Conservation (phyloP, 2,888 invertebrate genomes). For the Xanthia icteritia region DNA sequence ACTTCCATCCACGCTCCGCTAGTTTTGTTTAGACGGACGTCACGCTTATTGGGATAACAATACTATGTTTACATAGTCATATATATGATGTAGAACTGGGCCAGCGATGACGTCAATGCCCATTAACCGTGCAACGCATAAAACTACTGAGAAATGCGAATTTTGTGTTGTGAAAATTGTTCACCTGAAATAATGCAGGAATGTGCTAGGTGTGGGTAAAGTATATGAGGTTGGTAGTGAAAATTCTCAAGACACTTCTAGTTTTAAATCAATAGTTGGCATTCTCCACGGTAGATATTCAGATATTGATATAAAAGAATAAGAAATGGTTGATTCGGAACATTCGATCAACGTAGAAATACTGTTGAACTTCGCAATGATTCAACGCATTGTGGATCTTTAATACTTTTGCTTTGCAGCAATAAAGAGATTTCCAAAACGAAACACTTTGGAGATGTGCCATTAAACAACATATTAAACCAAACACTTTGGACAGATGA, state of each 20-base stretch:
- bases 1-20: slow-evolving; percentile 37
- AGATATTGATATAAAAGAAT: not conserved
- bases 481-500: slow-evolving; percentile 8
- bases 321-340: not conserved
- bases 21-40: slow-evolving; percentile 58
- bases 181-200: not conserved
- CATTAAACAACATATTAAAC: slow-evolving; percentile 9
- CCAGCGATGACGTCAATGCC: slow-evolving; percentile 66
- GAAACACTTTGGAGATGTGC: slow-evolving; percentile 10
- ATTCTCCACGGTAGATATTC: not conserved
- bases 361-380: not conserved
- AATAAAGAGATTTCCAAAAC: slow-evolving; percentile 6
- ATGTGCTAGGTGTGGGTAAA: not conserved
- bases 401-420: not conserved
- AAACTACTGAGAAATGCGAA: slow-evolving; percentile 42
- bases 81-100: slow-evolving; percentile 58
- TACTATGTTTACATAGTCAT: slow-evolving; percentile 54
- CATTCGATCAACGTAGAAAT: not conserved
- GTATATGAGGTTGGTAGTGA: not conserved
- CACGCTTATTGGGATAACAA: slow-evolving; percentile 59
- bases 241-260: not conserved
- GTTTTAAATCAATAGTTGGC: not conserved
- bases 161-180: slow-evolving; percentile 36
- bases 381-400: not conserved
- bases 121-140: slow-evolving; percentile 47